Percentiles rank a stretch among this genome's conserved stretches.
phyloP scores from a whole-genome alignment of 2,797 vertebrate genomes.

The Mareca strepera region DNA sequence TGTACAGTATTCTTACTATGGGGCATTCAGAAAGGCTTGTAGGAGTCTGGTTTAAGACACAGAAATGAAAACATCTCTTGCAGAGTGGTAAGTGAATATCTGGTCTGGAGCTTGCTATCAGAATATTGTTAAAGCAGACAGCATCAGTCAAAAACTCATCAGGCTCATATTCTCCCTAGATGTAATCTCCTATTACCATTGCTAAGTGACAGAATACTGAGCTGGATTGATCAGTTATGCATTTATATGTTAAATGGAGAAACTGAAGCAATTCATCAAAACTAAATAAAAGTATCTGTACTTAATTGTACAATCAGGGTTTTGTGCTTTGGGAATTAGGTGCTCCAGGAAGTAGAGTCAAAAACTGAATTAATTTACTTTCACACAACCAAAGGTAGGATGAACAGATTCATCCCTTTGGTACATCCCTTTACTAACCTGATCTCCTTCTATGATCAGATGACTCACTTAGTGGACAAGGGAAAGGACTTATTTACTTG shows the following conservation, averaged over 20 bases:
- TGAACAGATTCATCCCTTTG: neutral
- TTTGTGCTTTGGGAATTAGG: neutral
- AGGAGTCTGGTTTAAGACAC: neutral
- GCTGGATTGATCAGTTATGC: neutral
- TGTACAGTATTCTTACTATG: neutral
- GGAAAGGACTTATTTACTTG: neutral
- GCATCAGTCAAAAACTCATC: neutral
- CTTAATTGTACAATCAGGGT: neutral
- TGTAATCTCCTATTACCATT: neutral
- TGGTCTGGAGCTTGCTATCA: neutral
- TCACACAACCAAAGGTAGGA: neutral
- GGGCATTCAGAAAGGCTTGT: neutral
- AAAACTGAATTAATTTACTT: neutral
- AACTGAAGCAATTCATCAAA: neutral
- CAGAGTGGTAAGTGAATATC: neutral
- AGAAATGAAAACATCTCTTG: neutral
- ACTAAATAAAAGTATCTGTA: neutral
- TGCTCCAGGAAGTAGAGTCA: neutral
- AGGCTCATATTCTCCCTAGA: neutral
- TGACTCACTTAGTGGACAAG: neutral
- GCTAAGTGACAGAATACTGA: neutral
- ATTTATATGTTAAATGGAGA: neutral
- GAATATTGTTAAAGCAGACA: neutral
- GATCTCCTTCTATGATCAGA: neutral
- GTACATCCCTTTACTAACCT: neutral